A percentile compares a stretch with the other conserved stretches of the same genome.
Evolutionary conservation across 2,888 invertebrate species (phyloP).

Genomic region (Eledona agricola): DNA sequence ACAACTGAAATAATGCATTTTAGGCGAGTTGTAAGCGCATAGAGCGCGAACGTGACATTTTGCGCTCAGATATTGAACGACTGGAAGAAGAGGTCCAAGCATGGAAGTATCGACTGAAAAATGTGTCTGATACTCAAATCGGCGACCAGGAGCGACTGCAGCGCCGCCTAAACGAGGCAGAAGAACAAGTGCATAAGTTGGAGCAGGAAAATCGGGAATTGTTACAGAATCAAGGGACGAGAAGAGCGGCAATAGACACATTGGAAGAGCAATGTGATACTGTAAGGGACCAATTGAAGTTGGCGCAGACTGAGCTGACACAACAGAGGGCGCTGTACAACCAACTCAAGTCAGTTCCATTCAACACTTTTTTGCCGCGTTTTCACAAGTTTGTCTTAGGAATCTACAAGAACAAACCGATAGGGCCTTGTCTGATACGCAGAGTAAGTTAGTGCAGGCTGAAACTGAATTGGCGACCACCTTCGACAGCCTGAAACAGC

Average conservation of each 20-base stretch:
- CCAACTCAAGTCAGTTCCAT: conserved; percentile 66
- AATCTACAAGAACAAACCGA: conserved; percentile 81
- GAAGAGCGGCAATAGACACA: conserved; percentile 65
- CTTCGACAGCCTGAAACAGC: conserved; percentile 61
- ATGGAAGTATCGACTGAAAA: conserved; percentile 65
- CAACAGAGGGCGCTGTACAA: conserved; percentile 66
- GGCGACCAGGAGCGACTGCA: conserved; percentile 64
- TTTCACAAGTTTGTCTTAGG: conserved; percentile 60
- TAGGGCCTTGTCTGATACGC: conserved; percentile 73
- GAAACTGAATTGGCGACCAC: conserved; percentile 72
- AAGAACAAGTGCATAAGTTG: conserved; percentile 64
- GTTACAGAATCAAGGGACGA: conserved; percentile 63
- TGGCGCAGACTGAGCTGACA: conserved; percentile 65
- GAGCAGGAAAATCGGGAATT: conserved; percentile 68
- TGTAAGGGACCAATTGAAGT: conserved; percentile 64
- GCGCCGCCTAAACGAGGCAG: conserved; percentile 63
- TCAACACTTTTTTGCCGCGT: conserved; percentile 15
- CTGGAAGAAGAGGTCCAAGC: conserved; percentile 70
- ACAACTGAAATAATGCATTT: conserved; percentile 33
- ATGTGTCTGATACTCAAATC: conserved; percentile 15
- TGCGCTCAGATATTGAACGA: conserved; percentile 66
- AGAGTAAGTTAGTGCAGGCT: conserved; percentile 70
- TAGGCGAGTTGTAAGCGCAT: conserved; percentile 60
- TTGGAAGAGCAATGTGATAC: conserved; percentile 68
- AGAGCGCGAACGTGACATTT: conserved; percentile 67